A percentile compares a stretch with the other conserved stretches of the same genome.
phyloP scores from a whole-genome alignment of 2,888 invertebrate genomes.

The Limnephilus rhombicus region DNA sequence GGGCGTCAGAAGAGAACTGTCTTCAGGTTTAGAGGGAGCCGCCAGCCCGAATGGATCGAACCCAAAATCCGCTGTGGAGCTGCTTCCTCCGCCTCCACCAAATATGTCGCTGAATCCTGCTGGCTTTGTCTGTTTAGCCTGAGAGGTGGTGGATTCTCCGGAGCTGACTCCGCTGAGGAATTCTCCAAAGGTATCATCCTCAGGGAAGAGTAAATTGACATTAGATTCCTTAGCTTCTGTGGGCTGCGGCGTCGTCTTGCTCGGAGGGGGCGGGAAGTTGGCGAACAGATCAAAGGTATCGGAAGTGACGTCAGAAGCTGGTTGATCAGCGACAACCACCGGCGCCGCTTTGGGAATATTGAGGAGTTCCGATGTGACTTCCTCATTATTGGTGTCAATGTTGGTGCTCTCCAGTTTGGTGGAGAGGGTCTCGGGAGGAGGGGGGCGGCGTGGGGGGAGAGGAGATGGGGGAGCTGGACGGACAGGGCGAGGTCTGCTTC shows the following conservation, averaged over 20 bases:
- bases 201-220: conserved; percentile 78
- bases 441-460: conserved; percentile 67
- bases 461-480: conserved; percentile 70
- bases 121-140: conserved; percentile 68
- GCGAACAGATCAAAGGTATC: conserved; percentile 81
- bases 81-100: conserved; percentile 67
- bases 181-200: conserved; percentile 75
- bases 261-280: conserved; percentile 68
- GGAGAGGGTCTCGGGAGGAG: conserved; percentile 68
- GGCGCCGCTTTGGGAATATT: conserved; percentile 65
- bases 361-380: conserved; percentile 57
- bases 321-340: conserved; percentile 67
- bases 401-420: conserved; percentile 67
- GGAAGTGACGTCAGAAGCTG: conserved; percentile 68
- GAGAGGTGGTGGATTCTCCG: conserved; percentile 60
- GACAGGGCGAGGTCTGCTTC: conserved; percentile 70
- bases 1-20: conserved; percentile 71
- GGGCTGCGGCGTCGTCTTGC: conserved; percentile 54
- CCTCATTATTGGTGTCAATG: conserved; percentile 32
- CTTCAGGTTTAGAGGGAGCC: conserved; percentile 74
- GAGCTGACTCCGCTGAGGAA: conserved; percentile 71
- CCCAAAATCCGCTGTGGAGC: conserved; percentile 69
- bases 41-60: conserved; percentile 84
- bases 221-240: conserved; percentile 71
- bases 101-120: conserved; percentile 65